phyloP scores from a whole-genome alignment of 2,888 invertebrate genomes.

The Criorhina ranunculi region DNA sequence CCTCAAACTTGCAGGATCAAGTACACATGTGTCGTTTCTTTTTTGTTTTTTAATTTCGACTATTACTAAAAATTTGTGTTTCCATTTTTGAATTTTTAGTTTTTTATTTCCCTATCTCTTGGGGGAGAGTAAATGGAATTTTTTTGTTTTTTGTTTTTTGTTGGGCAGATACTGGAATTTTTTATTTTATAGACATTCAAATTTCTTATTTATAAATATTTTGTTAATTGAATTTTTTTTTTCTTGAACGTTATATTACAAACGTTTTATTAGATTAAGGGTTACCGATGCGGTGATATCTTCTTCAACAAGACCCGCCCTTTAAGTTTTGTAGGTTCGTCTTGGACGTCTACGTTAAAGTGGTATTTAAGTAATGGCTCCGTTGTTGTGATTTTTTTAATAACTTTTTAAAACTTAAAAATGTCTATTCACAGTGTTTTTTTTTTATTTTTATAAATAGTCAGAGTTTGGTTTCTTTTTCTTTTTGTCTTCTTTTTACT shows the following conservation, averaged over 20 bases:
- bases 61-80: constrained; percentile 49
- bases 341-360: constrained; percentile 81
- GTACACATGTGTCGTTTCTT: no score
- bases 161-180: not conserved
- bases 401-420: constrained; percentile 74
- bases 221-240: constrained; percentile 13
- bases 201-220: constrained; percentile 37
- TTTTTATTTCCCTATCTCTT: not conserved
- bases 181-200: constrained; percentile 48
- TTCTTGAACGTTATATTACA: constrained; percentile 39
- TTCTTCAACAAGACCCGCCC: constrained; percentile 81
- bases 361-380: constrained; percentile 82
- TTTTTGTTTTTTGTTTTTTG: constrained; percentile 17
- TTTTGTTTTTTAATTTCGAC: constrained; percentile 44
- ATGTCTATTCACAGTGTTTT: constrained; percentile 38
- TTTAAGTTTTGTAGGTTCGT: constrained; percentile 80
- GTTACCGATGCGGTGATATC: constrained; percentile 84
- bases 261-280: constrained; percentile 66
- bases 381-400: constrained; percentile 84
- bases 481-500: constrained; percentile 13
- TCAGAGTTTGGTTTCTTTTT: constrained; percentile 36
- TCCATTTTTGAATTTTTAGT: no score
- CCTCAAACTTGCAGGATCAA: constrained; percentile 29
- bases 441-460: not conserved
- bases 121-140: constrained; percentile 58